These are phyloP conservation scores for Lepidonotus clava DNA, from an alignment of 2,888 invertebrate genomes.

Conservation along the genomic window DNA sequence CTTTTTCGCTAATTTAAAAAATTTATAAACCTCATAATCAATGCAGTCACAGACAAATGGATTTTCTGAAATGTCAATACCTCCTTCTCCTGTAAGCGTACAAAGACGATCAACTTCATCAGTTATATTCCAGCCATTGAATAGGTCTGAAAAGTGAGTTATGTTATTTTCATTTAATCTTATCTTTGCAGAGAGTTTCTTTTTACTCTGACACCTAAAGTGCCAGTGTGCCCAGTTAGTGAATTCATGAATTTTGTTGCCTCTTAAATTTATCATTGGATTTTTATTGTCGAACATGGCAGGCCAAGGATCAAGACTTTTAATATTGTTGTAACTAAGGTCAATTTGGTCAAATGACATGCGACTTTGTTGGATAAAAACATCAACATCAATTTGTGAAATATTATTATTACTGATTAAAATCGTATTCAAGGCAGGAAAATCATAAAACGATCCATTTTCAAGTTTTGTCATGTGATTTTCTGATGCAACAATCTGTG, in stretches of 20 bases:
- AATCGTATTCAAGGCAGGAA: too few species aligned
- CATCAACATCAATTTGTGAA: not conserved
- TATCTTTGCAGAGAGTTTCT: not conserved
- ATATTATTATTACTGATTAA: too few species aligned
- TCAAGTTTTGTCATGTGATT: not conserved
- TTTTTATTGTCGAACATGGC: not conserved
- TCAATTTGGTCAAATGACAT: not conserved
- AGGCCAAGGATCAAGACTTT: not conserved
- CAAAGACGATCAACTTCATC: not conserved
- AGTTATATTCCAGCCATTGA: not conserved
- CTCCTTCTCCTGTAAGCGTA: not conserved
- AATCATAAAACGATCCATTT: not conserved
- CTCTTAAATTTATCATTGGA: not conserved
- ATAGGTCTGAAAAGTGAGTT: not conserved
- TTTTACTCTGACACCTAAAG: not conserved
- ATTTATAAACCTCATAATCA: not conserved
- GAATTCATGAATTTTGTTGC: not conserved
- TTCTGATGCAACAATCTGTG: not conserved
- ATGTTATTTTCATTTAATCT: not conserved
- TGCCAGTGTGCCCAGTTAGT: not conserved
- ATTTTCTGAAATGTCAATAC: not conserved
- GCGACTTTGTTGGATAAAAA: not conserved
- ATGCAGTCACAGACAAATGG: constrained; percentile 18
- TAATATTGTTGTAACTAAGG: not conserved
- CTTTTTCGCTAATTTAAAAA: not conserved